Evolutionary conservation across 2,888 invertebrate genomes (phyloP), one percentile per base, ranked within the genome.

Genomic region (Drosophila bunnanda): DNA sequence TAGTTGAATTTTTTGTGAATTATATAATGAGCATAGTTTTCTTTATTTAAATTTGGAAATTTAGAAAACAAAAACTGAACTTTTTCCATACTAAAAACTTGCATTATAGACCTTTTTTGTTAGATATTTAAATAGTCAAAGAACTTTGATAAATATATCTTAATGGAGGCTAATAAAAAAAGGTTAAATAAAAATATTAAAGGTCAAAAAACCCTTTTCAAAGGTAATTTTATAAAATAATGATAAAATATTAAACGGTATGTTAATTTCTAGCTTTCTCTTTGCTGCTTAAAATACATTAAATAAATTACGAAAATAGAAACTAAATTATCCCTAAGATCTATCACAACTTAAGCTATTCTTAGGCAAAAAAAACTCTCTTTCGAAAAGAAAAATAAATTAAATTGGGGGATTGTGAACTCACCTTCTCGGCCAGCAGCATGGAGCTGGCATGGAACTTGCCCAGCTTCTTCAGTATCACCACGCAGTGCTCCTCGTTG

Each of bases 401-500:
- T 1, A 43, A 8, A 8, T 28, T 0, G n/a, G n/a, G n/a, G 10
- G 5, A 4, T 12, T 9, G 5, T 28, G 1, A 28, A n/a, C 46
- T 83, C 89, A 94, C 94, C 92, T 93, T 93, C 79, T 94, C 92
- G 53, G 91, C 92, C 66, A 94, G 80, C 38, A 93, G 91, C 70
- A 94, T 93, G 1, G 94, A 94, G 17, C 93, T 92, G 13, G 94
- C 94, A 82, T 94, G 94, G 78, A 94, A 93, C 77, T 91, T 92
- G 4, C 93, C 94, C 82, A 94, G 82, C 82, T 93, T 93, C 62
- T 91, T 90, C 1, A 94, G 79, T 10, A 94, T 93, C 38, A 93
- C 77, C 44, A 92, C 81, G 67, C 93, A 93, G 81, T 94, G 94
- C 15, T 92, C 90, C 79, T 93, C 91, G 86, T 94, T 94, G 32